A percentile compares a stretch with the other conserved stretches of the same genome.
Evolutionary conservation across 2,797 vertebrate genomes (phyloP).

Genomic region (Phataginus tricuspis): DNA sequence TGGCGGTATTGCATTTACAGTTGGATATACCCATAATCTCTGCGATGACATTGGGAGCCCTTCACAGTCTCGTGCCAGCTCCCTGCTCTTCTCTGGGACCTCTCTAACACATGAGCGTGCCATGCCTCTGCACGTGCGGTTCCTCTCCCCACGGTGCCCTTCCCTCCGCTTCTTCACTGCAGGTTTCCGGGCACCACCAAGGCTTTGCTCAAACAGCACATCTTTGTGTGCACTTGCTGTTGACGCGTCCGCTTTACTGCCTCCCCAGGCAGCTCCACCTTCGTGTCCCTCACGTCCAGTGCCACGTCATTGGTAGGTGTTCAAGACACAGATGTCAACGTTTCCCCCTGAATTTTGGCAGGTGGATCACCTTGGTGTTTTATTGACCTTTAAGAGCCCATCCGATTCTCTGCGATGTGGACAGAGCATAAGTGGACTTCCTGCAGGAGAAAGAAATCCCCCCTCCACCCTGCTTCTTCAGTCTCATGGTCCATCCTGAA

Average conservation of each 20-base stretch:
- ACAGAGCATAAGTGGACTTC: neutral
- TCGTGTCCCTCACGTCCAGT: neutral
- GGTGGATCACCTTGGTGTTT: neutral
- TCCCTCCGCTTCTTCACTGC: neutral
- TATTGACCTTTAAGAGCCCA: neutral
- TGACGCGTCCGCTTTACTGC: neutral
- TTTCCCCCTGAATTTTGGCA: neutral
- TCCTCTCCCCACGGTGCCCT: rapidly evolving
- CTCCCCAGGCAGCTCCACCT: rapidly evolving
- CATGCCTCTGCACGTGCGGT: neutral
- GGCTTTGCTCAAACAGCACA: neutral
- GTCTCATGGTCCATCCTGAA: neutral
- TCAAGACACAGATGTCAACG: too few relatives aligned
- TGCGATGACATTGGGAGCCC: neutral
- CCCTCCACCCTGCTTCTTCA: neutral
- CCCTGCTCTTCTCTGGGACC: neutral
- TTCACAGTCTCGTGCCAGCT: neutral
- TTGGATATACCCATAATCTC: neutral
- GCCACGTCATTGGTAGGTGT: too few relatives aligned
- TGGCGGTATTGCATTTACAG: neutral
- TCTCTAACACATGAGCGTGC: rapidly evolving
- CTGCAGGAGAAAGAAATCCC: neutral
- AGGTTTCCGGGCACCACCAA: neutral
- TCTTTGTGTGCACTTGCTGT: rapidly evolving
- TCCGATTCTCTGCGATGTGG: neutral